phyloP scores from a whole-genome alignment of 2,888 invertebrate genomes.

The Cistogaster globosa region DNA sequence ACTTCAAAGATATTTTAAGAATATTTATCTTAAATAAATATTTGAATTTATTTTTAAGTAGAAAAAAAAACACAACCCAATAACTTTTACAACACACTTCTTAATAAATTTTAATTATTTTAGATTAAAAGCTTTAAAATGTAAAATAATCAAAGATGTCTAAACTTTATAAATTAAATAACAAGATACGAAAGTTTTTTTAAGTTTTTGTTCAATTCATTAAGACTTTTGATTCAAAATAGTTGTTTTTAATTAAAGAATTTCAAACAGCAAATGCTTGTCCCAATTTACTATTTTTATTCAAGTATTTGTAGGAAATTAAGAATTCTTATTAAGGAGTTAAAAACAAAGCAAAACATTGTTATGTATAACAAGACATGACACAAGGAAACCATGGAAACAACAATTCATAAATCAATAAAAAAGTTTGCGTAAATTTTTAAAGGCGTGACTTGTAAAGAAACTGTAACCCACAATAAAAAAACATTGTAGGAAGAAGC shows the following conservation, averaged over 20 bases:
- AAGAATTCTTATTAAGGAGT: background rate
- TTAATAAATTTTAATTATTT: slow-evolving; percentile 14
- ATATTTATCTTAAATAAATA: background rate
- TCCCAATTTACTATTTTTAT: background rate
- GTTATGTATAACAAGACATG: background rate
- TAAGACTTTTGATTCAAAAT: background rate
- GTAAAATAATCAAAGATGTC: background rate
- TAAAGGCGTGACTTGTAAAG: background rate
- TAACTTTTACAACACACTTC: background rate
- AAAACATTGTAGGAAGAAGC: background rate
- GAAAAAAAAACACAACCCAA: background rate
- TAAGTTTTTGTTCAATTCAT: slow-evolving; percentile 14
- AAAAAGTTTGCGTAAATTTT: slow-evolving; percentile 3
- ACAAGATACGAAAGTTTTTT: background rate
- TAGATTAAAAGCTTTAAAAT: background rate
- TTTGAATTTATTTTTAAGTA: background rate
- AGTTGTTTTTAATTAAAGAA: background rate
- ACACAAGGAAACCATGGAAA: slow-evolving; percentile 28
- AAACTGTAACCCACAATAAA: background rate
- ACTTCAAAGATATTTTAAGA: background rate
- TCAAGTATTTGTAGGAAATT: background rate
- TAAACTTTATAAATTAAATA: background rate
- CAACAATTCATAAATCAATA: slow-evolving; percentile 30
- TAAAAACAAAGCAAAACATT: too few species aligned
- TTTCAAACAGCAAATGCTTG: background rate